phyloP scores from a whole-genome alignment of 2,888 invertebrate genomes.

The Adela reaumurella region DNA sequence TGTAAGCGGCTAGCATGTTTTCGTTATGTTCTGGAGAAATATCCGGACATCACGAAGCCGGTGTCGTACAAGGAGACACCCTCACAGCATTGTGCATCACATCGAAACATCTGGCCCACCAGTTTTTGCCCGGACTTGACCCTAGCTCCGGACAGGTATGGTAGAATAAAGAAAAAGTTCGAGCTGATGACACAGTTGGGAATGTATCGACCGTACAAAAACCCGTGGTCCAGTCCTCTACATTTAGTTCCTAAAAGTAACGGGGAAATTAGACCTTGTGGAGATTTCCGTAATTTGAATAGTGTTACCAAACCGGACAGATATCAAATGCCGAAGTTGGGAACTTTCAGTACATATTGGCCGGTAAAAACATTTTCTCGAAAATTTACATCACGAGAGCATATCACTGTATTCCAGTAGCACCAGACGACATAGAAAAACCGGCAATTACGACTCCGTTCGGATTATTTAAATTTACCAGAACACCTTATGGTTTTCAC shows the following conservation, averaged over 20 bases:
- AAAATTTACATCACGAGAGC: slow-evolving; percentile 20
- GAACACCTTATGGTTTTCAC: slow-evolving; percentile 22
- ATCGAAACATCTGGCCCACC: slow-evolving; percentile 23
- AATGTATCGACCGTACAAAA: slow-evolving; percentile 27
- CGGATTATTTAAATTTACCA: slow-evolving; percentile 19
- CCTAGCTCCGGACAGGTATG: slow-evolving; percentile 2
- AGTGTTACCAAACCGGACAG: slow-evolving; percentile 18
- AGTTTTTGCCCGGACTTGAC: slow-evolving; percentile 17
- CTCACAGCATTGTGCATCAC: slow-evolving; percentile 14
- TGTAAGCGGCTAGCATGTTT: background rate
- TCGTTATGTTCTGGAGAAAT: slow-evolving; percentile 2
- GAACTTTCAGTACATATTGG: slow-evolving; percentile 15
- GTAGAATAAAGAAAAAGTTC: slow-evolving; percentile 16
- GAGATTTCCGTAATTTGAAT: slow-evolving; percentile 24
- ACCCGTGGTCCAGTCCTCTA: slow-evolving; percentile 27
- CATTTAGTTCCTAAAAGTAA: slow-evolving; percentile 16
- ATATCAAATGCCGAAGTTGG: slow-evolving; percentile 20
- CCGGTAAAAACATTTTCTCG: slow-evolving; percentile 16
- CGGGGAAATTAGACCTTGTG: slow-evolving; percentile 16
- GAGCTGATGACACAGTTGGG: slow-evolving; percentile 21
- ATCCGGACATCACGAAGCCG: slow-evolving; percentile 3
- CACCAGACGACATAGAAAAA: slow-evolving; percentile 20
- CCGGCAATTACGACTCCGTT: slow-evolving; percentile 23
- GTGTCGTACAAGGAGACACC: slow-evolving; percentile 1
- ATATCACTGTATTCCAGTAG: slow-evolving; percentile 23